Conservation (phyloP, 2,888 invertebrate species). For the Ligdia adustata region DNA sequence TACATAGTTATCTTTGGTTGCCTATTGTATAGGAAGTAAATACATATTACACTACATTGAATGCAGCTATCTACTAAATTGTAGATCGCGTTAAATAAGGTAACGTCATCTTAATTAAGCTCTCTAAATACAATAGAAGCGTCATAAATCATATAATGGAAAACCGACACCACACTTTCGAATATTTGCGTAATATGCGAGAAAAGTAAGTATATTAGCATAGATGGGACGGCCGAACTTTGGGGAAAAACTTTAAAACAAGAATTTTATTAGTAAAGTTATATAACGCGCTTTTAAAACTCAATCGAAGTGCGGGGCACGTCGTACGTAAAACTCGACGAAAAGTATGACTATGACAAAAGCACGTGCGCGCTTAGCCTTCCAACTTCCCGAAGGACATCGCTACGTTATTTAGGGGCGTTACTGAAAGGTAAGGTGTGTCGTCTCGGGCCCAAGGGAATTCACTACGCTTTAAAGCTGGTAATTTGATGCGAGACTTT, state of each 20-base stretch:
- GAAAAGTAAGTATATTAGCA: constrained; percentile 44
- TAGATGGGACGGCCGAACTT: constrained; percentile 48
- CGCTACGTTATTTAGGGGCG: constrained; percentile 74
- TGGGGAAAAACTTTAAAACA: constrained; percentile 60
- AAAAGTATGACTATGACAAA: constrained; percentile 80
- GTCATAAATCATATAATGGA: constrained; percentile 13
- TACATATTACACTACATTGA: no score
- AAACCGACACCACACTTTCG: constrained; percentile 21
- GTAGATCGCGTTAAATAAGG: no score
- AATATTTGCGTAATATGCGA: constrained; percentile 37
- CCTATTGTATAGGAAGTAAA: no score
- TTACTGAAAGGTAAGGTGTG: constrained; percentile 80
- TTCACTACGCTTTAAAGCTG: constrained; percentile 79
- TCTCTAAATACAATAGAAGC: background rate
- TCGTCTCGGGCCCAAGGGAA: constrained; percentile 71
- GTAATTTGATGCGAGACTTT: constrained; percentile 82
- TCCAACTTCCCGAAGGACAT: constrained; percentile 79
- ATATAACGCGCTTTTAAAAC: constrained; percentile 65
- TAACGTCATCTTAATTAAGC: constrained; percentile 1
- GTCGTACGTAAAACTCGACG: constrained; percentile 76
- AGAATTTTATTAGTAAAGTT: constrained; percentile 67
- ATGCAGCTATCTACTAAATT: no score
- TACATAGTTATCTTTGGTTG: no score
- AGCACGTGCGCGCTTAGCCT: constrained; percentile 77
- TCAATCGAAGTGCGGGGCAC: constrained; percentile 76